phyloP scores from a whole-genome alignment of 2,113 vertebrate species.

The Micronisus gabar region DNA sequence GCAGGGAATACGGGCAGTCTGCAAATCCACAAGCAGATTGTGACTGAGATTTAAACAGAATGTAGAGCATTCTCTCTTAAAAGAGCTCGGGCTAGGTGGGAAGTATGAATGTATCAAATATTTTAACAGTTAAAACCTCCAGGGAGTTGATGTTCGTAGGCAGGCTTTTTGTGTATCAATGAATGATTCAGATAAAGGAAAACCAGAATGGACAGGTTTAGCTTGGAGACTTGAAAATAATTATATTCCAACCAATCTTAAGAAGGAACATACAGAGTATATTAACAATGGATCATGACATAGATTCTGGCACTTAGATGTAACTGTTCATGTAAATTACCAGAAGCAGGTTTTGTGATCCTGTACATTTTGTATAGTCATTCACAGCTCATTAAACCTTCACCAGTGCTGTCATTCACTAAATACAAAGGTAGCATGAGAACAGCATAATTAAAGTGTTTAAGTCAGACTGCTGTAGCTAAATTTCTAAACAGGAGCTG shows the following conservation, averaged over 20 bases:
- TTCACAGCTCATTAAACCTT: constrained; percentile 62
- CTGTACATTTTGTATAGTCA: constrained; percentile 29
- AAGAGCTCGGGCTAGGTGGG: not conserved
- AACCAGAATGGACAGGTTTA: constrained; percentile 31
- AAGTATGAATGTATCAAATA: not conserved
- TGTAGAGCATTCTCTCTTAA: not conserved
- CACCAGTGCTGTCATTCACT: not conserved
- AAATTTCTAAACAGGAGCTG: not conserved
- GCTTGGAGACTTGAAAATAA: constrained; percentile 25
- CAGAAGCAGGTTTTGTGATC: constrained; percentile 40
- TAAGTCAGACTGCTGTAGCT: constrained; percentile 16
- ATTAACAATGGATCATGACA: constrained; percentile 31
- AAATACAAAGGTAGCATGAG: constrained; percentile 32
- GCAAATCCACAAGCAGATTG: not conserved
- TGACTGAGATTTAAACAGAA: not conserved
- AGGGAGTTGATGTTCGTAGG: not conserved
- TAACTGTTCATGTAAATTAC: constrained; percentile 52
- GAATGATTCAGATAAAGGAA: not conserved
- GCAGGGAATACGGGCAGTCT: not conserved
- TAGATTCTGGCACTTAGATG: constrained; percentile 13
- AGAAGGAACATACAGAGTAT: not conserved
- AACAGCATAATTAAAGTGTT: constrained; percentile 28
- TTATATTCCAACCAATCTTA: not conserved
- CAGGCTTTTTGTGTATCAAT: not conserved
- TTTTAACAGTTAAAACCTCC: constrained; percentile 14